Percentiles rank a stretch among this genome's conserved stretches.
Conservation (phyloP, 1,140 invertebrate genomes). For the Ceratina japonica region DNA sequence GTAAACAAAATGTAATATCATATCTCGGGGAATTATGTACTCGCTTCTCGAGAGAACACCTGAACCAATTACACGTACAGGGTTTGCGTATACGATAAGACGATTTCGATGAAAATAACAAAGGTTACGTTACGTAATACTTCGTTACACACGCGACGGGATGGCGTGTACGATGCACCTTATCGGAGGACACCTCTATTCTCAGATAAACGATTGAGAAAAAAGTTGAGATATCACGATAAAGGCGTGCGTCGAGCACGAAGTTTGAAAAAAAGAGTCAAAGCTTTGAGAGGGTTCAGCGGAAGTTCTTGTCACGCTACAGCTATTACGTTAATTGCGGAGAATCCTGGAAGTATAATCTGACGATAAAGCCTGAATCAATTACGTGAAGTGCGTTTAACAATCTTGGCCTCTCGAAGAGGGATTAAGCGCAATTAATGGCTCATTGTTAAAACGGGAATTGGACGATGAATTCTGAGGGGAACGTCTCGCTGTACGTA, state of each 20-base stretch:
- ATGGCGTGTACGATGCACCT: not conserved
- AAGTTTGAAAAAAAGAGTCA: not conserved
- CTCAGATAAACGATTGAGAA: conserved; percentile 13
- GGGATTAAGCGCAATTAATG: not conserved
- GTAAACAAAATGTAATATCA: conserved; percentile 7
- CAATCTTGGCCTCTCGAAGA: not conserved
- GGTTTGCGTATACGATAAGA: conserved; percentile 11
- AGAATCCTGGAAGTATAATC: not conserved
- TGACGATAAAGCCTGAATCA: not conserved
- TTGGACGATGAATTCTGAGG: not conserved
- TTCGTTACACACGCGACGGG: not conserved
- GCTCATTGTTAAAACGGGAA: no score
- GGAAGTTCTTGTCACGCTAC: not conserved
- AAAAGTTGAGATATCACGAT: conserved; percentile 19
- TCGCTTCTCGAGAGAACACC: not conserved
- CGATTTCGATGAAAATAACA: conserved; percentile 1
- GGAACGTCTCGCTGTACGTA: not conserved
- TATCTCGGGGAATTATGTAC: conserved; percentile 1
- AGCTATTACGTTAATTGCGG: not conserved
- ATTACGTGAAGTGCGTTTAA: no score
- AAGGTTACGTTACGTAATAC: conserved; percentile 21
- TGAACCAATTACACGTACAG: conserved; percentile 8
- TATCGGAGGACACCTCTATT: conserved; percentile 27
- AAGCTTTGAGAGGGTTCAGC: not conserved
- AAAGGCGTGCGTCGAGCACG: not conserved